Evolutionary conservation across 2,797 vertebrate species (phyloP).

Genomic region (Valencia hispanica): DNA sequence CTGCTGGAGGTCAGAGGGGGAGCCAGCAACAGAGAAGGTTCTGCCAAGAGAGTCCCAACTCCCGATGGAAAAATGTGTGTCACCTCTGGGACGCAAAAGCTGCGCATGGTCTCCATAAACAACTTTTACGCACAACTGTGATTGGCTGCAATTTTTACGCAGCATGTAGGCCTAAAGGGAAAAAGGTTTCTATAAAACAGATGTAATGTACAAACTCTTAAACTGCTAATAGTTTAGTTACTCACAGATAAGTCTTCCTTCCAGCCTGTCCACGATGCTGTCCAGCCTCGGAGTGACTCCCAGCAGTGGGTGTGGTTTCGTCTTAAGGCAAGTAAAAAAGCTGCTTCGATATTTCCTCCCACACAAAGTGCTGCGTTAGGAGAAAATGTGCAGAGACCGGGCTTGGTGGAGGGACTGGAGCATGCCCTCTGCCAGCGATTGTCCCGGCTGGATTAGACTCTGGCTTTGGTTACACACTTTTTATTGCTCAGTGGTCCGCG

Average conservation of each 20-base stretch:
- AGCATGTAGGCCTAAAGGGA: not conserved
- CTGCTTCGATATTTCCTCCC: not conserved
- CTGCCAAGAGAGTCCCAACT: not conserved
- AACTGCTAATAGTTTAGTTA: no score
- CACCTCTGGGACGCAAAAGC: slow-evolving; percentile 1
- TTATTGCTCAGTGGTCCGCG: not conserved
- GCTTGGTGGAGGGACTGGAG: not conserved
- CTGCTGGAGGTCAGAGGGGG: slow-evolving; percentile 77
- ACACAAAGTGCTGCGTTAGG: not conserved
- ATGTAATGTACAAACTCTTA: not conserved
- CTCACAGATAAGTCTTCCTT: not conserved
- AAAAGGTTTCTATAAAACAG: no score
- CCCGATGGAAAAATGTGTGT: not conserved
- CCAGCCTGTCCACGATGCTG: not conserved
- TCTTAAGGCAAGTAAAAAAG: not conserved
- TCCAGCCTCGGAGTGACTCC: not conserved
- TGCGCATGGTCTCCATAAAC: not conserved
- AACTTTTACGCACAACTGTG: not conserved
- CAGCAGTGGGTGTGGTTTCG: not conserved
- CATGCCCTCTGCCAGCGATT: not conserved
- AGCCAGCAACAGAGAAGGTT: slow-evolving; percentile 26
- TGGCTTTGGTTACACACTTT: not conserved
- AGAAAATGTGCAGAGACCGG: not conserved
- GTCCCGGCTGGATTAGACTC: not conserved
- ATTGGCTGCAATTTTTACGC: not conserved